These are phyloP conservation scores for Cynopterus sphinx DNA, from an alignment of 2,797 vertebrate species.

Conservation along the genomic window DNA sequence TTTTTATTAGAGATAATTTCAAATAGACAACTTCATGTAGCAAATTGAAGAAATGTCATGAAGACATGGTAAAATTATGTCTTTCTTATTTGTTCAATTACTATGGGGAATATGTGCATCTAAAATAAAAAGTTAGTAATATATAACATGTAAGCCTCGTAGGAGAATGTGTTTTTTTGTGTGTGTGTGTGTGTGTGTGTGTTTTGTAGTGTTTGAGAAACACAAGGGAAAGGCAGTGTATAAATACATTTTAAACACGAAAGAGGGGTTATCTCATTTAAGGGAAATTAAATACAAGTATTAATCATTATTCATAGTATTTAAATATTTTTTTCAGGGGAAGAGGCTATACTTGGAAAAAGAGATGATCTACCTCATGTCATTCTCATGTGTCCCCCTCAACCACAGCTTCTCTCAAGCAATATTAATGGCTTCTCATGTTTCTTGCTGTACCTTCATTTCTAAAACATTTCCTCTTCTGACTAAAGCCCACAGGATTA, in stretches of 20 bases:
- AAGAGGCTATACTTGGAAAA: neutral
- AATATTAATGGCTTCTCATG: neutral
- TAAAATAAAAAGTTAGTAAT: neutral
- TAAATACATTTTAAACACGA: neutral
- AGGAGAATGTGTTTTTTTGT: neutral
- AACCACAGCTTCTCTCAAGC: neutral
- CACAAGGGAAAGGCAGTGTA: neutral
- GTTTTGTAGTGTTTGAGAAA: constrained; percentile 6
- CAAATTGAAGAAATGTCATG: neutral
- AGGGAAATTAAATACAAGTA: neutral
- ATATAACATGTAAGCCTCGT: neutral
- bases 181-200: too few relatives aligned
- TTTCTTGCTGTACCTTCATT: neutral
- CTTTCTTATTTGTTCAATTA: neutral
- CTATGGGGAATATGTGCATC: neutral
- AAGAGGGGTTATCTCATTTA: neutral
- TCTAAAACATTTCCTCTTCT: neutral
- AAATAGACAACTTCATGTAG: neutral
- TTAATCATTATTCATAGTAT: neutral
- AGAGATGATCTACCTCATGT: neutral
- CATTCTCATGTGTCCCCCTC: neutral
- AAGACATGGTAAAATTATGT: neutral
- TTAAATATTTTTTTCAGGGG: neutral
- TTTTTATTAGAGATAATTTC: constrained; percentile 11
- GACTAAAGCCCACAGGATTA: neutral